Base-by-base conservation (phyloP, 2,888 invertebrate species). In the Aplocera efformata region DNA sequence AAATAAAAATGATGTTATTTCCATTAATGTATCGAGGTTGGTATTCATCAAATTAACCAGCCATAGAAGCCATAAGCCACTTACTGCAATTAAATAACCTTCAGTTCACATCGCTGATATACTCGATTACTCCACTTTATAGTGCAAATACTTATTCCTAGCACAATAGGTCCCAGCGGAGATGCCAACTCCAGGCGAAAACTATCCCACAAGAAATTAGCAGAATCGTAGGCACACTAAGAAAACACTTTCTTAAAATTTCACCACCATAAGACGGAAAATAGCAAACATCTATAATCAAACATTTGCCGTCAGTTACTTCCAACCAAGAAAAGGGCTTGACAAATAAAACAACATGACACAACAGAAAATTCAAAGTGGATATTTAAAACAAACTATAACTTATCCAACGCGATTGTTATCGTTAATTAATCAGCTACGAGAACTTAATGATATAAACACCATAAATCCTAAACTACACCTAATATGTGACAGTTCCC, bases 401-500 rank as follows among this genome's bases (percentile, higher is more conserved):
- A 48, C 8, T 53, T 45, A 38, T 30, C 35, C 35, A 26, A 37
- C 31, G 27, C 33, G 41, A 43, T 36, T 45, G 38, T 38, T 31
- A 47, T 40, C 32, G 33, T 26, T 27, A 33, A 50, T 46, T 46
- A 43, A 53, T 50, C 43, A 40, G 20, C 13, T 33, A 22, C 28
- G 10, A 41, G 28, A 27, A 45, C 13, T 25, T 24, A 30, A 34
- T 21, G 31, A 42, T 25, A 34, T 26, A 42, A 48, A 50, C 43
- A 50, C 41, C 21, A 43, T 52, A 49, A 53, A 45, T 42, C 38
- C 13, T 37, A 31, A 17, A 25, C 26, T 39, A 37, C 41, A 29
- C 40, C 47, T 34, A 45, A 51, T 35, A 36, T 25, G 32, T 30
- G 41, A n/a, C n/a, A 29, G 23, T 36, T 32, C 37, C 35, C 33